Evolutionary conservation across 2,113 vertebrate genomes (phyloP), one percentile per base, ranked within the genome.

Genomic region (Microcebus griseorufus): DNA sequence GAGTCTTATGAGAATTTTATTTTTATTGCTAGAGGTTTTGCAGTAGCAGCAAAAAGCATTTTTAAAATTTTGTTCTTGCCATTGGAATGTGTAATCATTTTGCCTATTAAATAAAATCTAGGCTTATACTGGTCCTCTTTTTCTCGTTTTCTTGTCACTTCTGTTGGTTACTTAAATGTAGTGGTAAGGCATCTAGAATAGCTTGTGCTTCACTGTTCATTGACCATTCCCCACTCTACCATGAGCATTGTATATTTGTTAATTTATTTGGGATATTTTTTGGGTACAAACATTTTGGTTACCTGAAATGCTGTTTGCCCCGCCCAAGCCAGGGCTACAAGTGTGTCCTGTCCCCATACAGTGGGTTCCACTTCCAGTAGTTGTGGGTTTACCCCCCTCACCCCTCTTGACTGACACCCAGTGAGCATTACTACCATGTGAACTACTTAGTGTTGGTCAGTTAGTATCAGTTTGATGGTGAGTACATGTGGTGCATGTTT

Each of bases 11-110:
- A 95, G 86, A 93, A 34, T 83, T 92, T 96, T 72, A 83, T 72
- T 96, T 98, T 97, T 92, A 95, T 89, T 96, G 89, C 39, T 48
- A 95, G 34, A 94, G 51, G 69, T 96, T 95, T 95, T 95, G 55
- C 53, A 80, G 76, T 58, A 90, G 64, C 81, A 91, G 88, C 37
- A 92, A 82, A 91, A 93, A 94, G 37, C 79, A 95, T 94, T 88
- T 89, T 91, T 92, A 95, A 93, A 88, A 93, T 87, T 97, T 97
- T 93, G 65, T 94, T 97, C 51, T 94, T 72, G 79, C 42, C 51
- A 95, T 72, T 89, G 39, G 42, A 93, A 79, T 93, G 42, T 65
- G 65, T 93, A 62, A 85, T 86, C 82, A 94, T 91, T 97, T 88
- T 82, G 32, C 79, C 67, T 88, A 34, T 82, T 96, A 83, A 86